Conservation (phyloP, 2,113 vertebrate species). For the Hypocryptadius cinnamomeus region DNA sequence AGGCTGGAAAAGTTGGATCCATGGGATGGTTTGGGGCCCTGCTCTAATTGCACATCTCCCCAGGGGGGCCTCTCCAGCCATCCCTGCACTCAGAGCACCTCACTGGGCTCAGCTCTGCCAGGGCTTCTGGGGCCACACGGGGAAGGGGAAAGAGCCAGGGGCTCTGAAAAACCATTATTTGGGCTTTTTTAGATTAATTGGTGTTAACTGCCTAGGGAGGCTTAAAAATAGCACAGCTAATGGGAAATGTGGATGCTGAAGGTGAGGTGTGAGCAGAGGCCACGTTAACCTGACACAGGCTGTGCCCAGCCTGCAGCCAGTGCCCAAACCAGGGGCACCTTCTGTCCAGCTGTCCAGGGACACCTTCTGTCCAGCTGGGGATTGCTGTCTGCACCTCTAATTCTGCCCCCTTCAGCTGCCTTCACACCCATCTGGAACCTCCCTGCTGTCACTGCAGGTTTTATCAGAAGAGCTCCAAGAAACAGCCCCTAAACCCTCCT, state of each 20-base stretch:
- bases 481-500: neutral
- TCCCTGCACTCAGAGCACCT: rapidly evolving
- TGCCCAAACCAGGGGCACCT: neutral
- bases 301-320: neutral
- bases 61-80: neutral
- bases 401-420: neutral
- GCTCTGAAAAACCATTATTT: neutral
- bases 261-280: neutral
- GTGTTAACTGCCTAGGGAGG: conserved; percentile 17
- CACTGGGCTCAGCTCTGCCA: neutral
- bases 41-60: neutral
- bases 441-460: neutral
- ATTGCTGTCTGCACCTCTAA: neutral
- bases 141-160: neutral
- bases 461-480: neutral
- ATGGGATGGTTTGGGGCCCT: neutral
- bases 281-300: neutral
- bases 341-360: neutral
- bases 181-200: conserved; percentile 7
- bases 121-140: neutral
- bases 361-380: neutral
- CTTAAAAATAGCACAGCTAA: conserved; percentile 21
- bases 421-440: neutral
- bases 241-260: neutral
- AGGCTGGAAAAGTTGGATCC: neutral